Evolutionary conservation across 2,113 vertebrate genomes (phyloP).

Genomic region (Mungos mungo): DNA sequence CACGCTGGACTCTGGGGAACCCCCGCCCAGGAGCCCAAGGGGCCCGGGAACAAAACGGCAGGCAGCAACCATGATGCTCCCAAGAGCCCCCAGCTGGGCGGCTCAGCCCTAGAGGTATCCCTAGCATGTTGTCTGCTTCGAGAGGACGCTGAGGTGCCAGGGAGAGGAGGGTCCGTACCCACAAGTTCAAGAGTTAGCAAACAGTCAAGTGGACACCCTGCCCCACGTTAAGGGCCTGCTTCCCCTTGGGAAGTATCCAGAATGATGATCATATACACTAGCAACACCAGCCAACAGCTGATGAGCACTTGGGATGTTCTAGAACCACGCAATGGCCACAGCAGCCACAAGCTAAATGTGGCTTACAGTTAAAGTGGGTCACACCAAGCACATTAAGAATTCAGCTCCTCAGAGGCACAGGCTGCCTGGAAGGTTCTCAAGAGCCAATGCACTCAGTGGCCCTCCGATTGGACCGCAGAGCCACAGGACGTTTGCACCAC

Average conservation of each 20-base stretch:
- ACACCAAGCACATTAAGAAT: neutral
- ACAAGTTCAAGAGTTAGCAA: neutral
- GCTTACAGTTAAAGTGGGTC: neutral
- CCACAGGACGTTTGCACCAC: fast-evolving
- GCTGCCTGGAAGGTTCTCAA: neutral
- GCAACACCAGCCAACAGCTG: neutral
- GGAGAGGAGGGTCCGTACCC: neutral
- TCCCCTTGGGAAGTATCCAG: neutral
- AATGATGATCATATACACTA: neutral
- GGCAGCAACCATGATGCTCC: too few relatives aligned
- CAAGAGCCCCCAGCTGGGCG: too few relatives aligned
- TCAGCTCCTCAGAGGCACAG: neutral
- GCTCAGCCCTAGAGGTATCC: neutral
- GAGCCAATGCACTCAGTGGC: neutral
- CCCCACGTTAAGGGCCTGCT: neutral
- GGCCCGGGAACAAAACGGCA: neutral
- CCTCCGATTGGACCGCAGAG: neutral
- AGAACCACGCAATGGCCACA: neutral
- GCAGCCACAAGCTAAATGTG: neutral
- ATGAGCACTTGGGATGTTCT: fast-evolving
- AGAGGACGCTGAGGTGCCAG: neutral
- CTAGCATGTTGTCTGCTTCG: neutral
- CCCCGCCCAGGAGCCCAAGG: fast-evolving
- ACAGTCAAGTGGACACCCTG: neutral
- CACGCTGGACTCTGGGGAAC: too few relatives aligned